Conservation (phyloP, 2,113 vertebrate species). For the Leptobrachium ailaonicum region DNA sequence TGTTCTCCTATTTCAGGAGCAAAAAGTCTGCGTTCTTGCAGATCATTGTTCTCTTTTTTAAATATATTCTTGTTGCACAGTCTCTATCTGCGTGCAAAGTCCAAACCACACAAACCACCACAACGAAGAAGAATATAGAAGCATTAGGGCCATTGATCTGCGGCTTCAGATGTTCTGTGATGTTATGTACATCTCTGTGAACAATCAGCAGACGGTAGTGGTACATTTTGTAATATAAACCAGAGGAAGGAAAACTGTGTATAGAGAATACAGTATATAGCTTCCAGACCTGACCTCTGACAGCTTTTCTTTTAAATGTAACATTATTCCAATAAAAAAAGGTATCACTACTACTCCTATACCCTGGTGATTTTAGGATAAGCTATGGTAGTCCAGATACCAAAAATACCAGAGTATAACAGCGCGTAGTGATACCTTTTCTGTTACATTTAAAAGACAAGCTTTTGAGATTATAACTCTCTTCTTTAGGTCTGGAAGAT, state of each 20-base stretch:
- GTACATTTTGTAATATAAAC: conserved; percentile 7
- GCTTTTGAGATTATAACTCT: too few relatives aligned
- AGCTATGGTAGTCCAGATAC: too few relatives aligned
- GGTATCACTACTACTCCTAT: too few relatives aligned
- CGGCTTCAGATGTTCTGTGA: neutral
- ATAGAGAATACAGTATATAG: neutral
- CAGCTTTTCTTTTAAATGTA: too few relatives aligned
- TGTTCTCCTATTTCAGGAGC: neutral
- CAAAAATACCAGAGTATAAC: too few relatives aligned
- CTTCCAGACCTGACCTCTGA: too few relatives aligned
- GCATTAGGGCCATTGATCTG: neutral
- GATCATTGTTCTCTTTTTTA: neutral
- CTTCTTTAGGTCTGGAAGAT: too few relatives aligned
- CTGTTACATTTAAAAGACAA: too few relatives aligned
- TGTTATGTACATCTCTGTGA: neutral
- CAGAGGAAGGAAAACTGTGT: conserved; percentile 6
- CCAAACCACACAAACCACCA: conserved; percentile 23
- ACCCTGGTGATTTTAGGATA: too few relatives aligned
- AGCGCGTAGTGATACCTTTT: too few relatives aligned
- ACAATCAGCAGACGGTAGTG: neutral
- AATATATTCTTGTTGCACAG: neutral
- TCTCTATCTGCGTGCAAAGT: conserved; percentile 3
- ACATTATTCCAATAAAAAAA: too few relatives aligned
- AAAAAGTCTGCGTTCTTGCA: neutral
- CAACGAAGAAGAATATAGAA: neutral